A percentile compares a stretch with the other conserved stretches of the same genome.
These are phyloP conservation scores for Xenopus borealis DNA, from an alignment of 2,113 vertebrate species.

Conservation along the genomic window DNA sequence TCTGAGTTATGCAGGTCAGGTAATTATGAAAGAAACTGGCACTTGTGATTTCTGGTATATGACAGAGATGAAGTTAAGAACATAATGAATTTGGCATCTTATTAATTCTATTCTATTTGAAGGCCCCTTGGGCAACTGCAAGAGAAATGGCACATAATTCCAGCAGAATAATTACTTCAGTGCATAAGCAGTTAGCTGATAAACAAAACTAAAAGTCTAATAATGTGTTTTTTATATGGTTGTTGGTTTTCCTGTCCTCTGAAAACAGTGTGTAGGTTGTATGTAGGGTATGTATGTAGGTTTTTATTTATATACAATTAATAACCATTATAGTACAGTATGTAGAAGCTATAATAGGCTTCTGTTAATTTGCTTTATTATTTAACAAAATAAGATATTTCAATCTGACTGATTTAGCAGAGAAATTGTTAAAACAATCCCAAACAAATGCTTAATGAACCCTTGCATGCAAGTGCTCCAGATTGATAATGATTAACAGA, in stretches of 20 bases:
- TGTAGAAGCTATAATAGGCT: slow-evolving; percentile 3
- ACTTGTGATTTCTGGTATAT: slow-evolving; percentile 58
- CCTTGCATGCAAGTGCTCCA: no score
- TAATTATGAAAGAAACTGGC: slow-evolving; percentile 77
- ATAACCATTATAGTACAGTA: slow-evolving; percentile 48
- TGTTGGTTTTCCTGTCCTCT: slow-evolving; percentile 45
- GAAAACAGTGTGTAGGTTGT: slow-evolving; percentile 48
- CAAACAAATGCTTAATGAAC: no score
- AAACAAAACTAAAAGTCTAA: slow-evolving; percentile 50
- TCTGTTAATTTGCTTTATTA: no score
- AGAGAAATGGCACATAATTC: slow-evolving; percentile 66
- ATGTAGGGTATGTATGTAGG: no score
- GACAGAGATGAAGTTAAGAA: slow-evolving; percentile 75
- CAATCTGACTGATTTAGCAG: not conserved
- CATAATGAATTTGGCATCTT: slow-evolving; percentile 66
- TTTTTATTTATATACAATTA: slow-evolving; percentile 53
- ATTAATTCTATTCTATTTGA: slow-evolving; percentile 72
- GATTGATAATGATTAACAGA: no score
- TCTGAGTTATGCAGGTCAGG: slow-evolving; percentile 53
- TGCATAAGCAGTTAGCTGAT: slow-evolving; percentile 50
- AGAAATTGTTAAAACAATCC: not conserved
- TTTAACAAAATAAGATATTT: not conserved
- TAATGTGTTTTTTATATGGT: slow-evolving; percentile 43
- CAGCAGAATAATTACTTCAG: slow-evolving; percentile 68
- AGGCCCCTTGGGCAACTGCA: slow-evolving; percentile 67